phyloP scores from a whole-genome alignment of 53 echinoderm and acorn worm genomes.

The Paracentrotus lividus region DNA sequence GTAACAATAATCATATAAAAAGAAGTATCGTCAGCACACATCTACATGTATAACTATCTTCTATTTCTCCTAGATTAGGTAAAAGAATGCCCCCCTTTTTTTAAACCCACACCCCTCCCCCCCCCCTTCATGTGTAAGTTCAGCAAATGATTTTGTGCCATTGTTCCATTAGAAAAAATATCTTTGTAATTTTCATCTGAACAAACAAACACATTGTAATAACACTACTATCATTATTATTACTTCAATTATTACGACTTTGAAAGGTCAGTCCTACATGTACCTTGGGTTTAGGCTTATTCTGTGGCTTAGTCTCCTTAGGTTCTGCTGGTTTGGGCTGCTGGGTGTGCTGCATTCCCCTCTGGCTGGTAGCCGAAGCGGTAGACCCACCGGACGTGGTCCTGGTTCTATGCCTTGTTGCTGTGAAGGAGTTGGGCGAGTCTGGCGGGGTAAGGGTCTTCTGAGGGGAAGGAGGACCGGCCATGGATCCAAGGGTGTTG shows the following conservation, averaged over 20 bases:
- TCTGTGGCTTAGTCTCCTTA: constrained; percentile 78
- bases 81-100: too few species aligned
- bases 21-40: too few species aligned
- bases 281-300: constrained; percentile 72
- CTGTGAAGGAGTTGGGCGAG: constrained; percentile 71
- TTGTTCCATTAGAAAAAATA: too few species aligned
- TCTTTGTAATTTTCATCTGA: too few species aligned
- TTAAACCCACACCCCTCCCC: too few species aligned
- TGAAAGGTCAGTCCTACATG: not conserved
- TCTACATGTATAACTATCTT: too few species aligned
- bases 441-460: constrained; percentile 87
- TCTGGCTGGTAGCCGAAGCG: constrained; percentile 9
- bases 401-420: constrained; percentile 51
- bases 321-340: constrained; percentile 68
- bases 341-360: not conserved
- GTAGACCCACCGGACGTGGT: constrained; percentile 75
- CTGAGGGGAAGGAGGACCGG: constrained; percentile 77
- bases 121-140: too few species aligned
- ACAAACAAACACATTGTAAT: not conserved
- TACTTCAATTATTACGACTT: too few species aligned
- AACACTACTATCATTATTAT: too few species aligned
- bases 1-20: too few species aligned
- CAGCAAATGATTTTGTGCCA: too few species aligned
- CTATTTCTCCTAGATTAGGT: too few species aligned
- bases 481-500: constrained; percentile 46